Base-by-base conservation (phyloP, 1,140 invertebrate genomes). In the Portunus trituberculatus region DNA sequence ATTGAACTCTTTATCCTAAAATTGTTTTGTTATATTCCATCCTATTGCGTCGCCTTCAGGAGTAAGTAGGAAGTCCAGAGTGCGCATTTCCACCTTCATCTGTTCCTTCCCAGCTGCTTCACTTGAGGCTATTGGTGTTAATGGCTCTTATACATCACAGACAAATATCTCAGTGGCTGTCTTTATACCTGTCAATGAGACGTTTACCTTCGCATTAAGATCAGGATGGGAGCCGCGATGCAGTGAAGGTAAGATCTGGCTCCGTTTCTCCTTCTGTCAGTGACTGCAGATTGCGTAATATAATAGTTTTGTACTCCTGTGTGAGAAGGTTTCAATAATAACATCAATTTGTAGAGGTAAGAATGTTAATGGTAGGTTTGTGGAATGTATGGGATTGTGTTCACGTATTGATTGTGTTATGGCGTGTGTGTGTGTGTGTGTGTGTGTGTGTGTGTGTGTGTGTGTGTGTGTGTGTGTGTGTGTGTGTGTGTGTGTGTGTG, bases 391-490 rank as follows among this genome's bases (percentile, higher is more conserved):
- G 84, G n/a, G 25, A 29, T 28, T 84, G 83, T 7, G 83, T 84
- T 1, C 28, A 32, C 25, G n/a, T 84, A 32, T n/a, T 12, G 83
- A 84, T 28, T 84, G 83, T 84, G n/a, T 20, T 84, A 25, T 84
- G 83, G 83, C 25, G 83, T 84, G 83, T 84, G 83, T 84, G 83
- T 84, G 83, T 84, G 82, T 28, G 82, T 87, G 84, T 87, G 84
- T 87, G 84, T 87, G 84, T 87, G 84, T 87, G 84, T 87, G 84
- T 87, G 84, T 31, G 84, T 87, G 84, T 32, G 84, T 87, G 84
- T 87, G 84, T 87, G 84, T 87, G 84, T 87, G 84, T 87, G 84
- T 87, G 84, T 87, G 84, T 8, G 84, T 87, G 84, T 87, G 84
- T 31, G 84, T 87, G 84, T 87, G 84, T 31, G 84, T 87, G 84